A percentile compares a stretch with the other conserved stretches of the same genome.
These are phyloP conservation scores for Onychostruthus taczanowskii DNA, from an alignment of 2,113 vertebrate genomes.

Conservation along the genomic window DNA sequence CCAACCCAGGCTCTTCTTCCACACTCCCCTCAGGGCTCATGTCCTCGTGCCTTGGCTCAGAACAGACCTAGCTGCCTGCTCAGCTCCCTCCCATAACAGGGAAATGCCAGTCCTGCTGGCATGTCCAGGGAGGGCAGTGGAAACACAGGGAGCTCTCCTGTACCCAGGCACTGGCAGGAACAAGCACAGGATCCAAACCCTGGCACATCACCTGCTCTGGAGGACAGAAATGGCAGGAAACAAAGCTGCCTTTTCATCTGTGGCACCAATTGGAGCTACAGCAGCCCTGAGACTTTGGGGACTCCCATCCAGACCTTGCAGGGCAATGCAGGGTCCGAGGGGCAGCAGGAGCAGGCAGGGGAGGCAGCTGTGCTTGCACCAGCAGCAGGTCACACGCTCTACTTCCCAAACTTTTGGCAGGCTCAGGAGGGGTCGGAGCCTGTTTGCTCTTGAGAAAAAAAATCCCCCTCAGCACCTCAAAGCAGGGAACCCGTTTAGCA, in stretches of 20 bases:
- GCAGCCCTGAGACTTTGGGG: neutral
- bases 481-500: neutral
- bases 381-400: neutral
- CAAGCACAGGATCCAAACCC: neutral
- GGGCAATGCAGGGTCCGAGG: neutral
- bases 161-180: neutral
- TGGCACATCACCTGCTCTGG: accelerated
- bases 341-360: neutral
- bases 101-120: neutral
- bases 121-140: neutral
- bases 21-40: accelerated
- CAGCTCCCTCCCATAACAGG: neutral
- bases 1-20: neutral
- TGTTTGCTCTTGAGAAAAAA: neutral
- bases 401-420: neutral
- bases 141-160: neutral
- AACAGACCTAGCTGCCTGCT: neutral
- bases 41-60: neutral
- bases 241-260: neutral
- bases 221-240: accelerated
- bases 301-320: accelerated
- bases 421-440: neutral
- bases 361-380: neutral
- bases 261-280: neutral
- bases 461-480: neutral